Evolutionary conservation across 2,888 invertebrate species (phyloP).

Genomic region (Cordilura impudica): DNA sequence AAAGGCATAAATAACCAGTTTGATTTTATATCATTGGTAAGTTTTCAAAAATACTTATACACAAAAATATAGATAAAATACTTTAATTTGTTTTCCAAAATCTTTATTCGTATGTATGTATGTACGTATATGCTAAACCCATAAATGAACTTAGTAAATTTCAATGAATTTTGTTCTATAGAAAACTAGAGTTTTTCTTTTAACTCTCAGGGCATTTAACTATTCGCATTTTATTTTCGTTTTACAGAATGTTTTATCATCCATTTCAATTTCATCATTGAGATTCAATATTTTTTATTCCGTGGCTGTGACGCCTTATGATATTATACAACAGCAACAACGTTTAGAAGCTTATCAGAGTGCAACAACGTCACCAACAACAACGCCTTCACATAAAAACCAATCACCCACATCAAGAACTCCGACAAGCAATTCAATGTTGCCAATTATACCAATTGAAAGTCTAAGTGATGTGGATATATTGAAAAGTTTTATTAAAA

Average conservation of each 20-base stretch:
- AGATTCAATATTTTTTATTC: slow-evolving; percentile 76
- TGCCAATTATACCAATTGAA: slow-evolving; percentile 78
- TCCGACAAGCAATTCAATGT: slow-evolving; percentile 69
- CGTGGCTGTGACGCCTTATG: slow-evolving; percentile 77
- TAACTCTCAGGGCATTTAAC: not conserved
- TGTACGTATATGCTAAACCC: too few species aligned
- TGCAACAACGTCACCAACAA: slow-evolving; percentile 49
- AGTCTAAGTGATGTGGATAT: slow-evolving; percentile 82
- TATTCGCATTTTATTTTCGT: not conserved
- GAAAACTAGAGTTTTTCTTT: not conserved
- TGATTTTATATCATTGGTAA: slow-evolving; percentile 61
- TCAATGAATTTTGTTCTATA: too few species aligned
- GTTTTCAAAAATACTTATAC: slow-evolving; percentile 15
- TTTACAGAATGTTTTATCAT: slow-evolving; percentile 69
- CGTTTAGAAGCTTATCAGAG: slow-evolving; percentile 53
- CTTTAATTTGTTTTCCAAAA: not conserved
- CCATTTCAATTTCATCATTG: slow-evolving; percentile 76
- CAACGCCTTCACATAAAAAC: slow-evolving; percentile 59
- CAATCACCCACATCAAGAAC: slow-evolving; percentile 25
- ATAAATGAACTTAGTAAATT: too few species aligned
- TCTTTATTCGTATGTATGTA: too few species aligned
- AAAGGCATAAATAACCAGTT: slow-evolving; percentile 59
- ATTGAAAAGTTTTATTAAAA: slow-evolving; percentile 89
- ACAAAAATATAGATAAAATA: not conserved
- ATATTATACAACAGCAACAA: slow-evolving; percentile 71